Percentiles rank a stretch among this genome's conserved stretches.
These are phyloP conservation scores for Ctenochaetus hawaiiensis DNA, from an alignment of 2,797 vertebrate species.

Conservation along the genomic window DNA sequence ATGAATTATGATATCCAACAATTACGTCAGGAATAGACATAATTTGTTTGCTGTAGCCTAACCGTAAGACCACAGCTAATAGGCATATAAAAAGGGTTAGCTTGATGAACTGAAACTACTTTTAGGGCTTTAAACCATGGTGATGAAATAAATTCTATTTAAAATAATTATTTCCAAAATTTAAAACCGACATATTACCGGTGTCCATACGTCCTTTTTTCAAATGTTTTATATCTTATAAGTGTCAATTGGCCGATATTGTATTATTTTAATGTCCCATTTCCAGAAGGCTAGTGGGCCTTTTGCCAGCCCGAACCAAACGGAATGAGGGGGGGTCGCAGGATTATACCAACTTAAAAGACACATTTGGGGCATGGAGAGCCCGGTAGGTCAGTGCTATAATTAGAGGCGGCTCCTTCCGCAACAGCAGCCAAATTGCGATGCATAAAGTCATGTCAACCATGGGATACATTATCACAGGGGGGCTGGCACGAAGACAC, in stretches of 20 bases:
- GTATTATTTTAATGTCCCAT: conserved; percentile 20
- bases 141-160: neutral
- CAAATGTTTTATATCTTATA: neutral
- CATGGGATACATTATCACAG: conserved; percentile 60
- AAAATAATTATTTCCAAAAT: neutral
- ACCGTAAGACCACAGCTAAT: no score
- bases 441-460: conserved; percentile 58
- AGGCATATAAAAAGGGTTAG: no score
- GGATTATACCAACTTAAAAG: conserved; percentile 73
- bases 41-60: no score
- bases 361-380: conserved; percentile 71
- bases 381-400: conserved; percentile 79
- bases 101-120: neutral
- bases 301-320: conserved; percentile 62
- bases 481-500: conserved; percentile 44
- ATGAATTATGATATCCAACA: no score
- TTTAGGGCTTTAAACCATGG: neutral
- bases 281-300: conserved; percentile 51
- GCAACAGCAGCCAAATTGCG: conserved; percentile 54
- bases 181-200: neutral
- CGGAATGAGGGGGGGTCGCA: conserved; percentile 53
- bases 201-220: neutral
- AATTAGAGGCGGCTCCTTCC: conserved; percentile 79
- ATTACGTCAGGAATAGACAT: no score
- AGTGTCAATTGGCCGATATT: neutral